Evolutionary conservation across 2,113 vertebrate species (phyloP).

Genomic region (Nibea albiflora): DNA sequence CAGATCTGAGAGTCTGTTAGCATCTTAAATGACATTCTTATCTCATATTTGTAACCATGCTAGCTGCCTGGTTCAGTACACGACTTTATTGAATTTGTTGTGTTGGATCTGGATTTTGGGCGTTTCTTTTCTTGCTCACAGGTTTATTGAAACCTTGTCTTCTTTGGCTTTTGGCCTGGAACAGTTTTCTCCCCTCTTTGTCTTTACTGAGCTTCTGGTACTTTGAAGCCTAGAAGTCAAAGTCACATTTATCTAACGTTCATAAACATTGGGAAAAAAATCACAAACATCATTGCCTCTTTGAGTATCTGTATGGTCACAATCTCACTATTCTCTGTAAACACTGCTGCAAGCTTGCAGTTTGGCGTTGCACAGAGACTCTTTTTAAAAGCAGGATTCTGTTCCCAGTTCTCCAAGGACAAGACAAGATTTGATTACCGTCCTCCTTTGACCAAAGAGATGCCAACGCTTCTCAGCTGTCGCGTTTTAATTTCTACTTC

Average conservation of each 20-base stretch:
- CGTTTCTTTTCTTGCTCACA: slow-evolving; percentile 24
- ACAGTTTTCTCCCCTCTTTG: slow-evolving; percentile 18
- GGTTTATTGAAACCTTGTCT: slow-evolving; percentile 28
- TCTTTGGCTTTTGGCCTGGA: slow-evolving; percentile 35
- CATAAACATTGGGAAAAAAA: too few relatives aligned
- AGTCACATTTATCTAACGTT: neutral
- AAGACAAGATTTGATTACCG: slow-evolving; percentile 59
- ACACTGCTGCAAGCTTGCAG: slow-evolving; percentile 4
- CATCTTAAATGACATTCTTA: slow-evolving; percentile 8
- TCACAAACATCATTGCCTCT: neutral
- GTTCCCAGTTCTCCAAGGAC: slow-evolving; percentile 49
- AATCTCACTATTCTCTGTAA: slow-evolving; percentile 1
- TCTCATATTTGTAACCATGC: neutral
- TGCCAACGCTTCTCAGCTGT: slow-evolving; percentile 77
- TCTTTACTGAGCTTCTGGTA: slow-evolving; percentile 20
- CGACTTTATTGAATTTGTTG: neutral
- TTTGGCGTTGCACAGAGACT: slow-evolving; percentile 39
- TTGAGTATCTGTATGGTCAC: neutral
- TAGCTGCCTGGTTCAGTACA: neutral
- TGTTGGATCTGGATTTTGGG: slow-evolving; percentile 49
- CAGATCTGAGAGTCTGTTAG: neutral
- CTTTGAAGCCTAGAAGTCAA: neutral
- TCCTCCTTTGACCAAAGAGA: slow-evolving; percentile 62
- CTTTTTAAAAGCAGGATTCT: slow-evolving; percentile 49
- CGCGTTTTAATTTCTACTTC: slow-evolving; percentile 79